Evolutionary conservation across 2,113 vertebrate species (phyloP).

Genomic region (Malaclemys terrapin): DNA sequence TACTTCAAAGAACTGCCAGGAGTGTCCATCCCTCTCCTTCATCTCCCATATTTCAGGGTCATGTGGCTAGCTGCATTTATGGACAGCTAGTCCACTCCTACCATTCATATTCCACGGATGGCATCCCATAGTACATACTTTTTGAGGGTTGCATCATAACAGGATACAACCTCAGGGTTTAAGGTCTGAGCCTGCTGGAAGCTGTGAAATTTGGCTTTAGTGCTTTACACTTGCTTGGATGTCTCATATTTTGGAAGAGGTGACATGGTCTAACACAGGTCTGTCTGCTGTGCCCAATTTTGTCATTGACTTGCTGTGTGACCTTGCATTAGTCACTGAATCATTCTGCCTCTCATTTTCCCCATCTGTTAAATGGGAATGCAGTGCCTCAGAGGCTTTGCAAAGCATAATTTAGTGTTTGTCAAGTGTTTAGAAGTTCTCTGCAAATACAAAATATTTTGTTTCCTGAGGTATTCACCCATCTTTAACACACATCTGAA

Average conservation of each 20-base stretch:
- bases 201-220: too few species aligned
- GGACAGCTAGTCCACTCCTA: too few species aligned
- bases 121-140: too few species aligned
- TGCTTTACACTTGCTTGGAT: too few species aligned
- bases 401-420: neutral
- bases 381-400: neutral
- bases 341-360: neutral
- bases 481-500: conserved; percentile 7
- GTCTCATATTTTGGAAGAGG: too few species aligned
- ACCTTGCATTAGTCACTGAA: neutral
- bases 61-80: neutral
- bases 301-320: neutral
- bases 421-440: neutral
- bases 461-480: conserved; percentile 16
- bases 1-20: neutral
- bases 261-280: too few species aligned
- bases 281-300: neutral
- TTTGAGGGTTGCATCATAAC: too few species aligned
- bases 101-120: too few species aligned
- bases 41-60: neutral
- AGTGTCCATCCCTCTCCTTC: neutral
- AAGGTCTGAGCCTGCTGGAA: too few species aligned
- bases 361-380: neutral
- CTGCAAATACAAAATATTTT: conserved; percentile 40
- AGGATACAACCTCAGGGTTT: too few species aligned